Base-by-base conservation (phyloP, 2,113 vertebrate species). In the Oxyura jamaicensis region DNA sequence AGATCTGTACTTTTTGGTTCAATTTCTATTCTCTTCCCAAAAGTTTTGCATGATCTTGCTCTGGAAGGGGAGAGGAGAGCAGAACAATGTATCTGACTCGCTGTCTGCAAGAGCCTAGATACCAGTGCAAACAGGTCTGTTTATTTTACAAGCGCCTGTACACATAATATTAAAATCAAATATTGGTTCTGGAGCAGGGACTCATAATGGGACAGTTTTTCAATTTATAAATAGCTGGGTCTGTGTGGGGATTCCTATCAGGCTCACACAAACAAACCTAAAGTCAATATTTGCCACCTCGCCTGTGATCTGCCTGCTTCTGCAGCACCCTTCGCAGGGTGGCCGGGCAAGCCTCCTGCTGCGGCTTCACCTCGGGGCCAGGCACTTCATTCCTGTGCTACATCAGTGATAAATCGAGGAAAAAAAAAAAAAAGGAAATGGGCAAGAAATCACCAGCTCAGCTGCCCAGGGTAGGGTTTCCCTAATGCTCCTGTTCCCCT, bases 81-180 rank as follows among this genome's bases (percentile, higher is more conserved):
- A 46, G 31, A 78, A 77, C 29, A 11, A 55, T 6, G 2, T 63
- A 36, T 14, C 35, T 84, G 86, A 15, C 48, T 19, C 50, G 20
- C 56, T 8, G 31, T 83, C 76, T 44, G 73, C 53, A 31, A 50
- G 42, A 72, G 65, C 90, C 73, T 62, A 35, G 83, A 58, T 52
- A 75, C 48, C 63, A 60, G 15, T 2, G 80, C 26, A 94, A 90
- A 71, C 73, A 93, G 59, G 20, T 31, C 79, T 92, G 93, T 71
- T 97, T 96, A 8, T 58, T 92, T 72, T 82, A 19, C 85, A 55
- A 55, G 84, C 35, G 81, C 83, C 55, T 92, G 88, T 75, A 84
- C 87, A 83, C 84, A 72, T 71, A 83, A 86, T 82, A 91, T 92
- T 39, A 42, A 93, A 86, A 56, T 25, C 94, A 96, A 97, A 95